These are phyloP conservation scores for Noctua comes DNA, from an alignment of 2,888 invertebrate genomes.

Conservation along the genomic window DNA sequence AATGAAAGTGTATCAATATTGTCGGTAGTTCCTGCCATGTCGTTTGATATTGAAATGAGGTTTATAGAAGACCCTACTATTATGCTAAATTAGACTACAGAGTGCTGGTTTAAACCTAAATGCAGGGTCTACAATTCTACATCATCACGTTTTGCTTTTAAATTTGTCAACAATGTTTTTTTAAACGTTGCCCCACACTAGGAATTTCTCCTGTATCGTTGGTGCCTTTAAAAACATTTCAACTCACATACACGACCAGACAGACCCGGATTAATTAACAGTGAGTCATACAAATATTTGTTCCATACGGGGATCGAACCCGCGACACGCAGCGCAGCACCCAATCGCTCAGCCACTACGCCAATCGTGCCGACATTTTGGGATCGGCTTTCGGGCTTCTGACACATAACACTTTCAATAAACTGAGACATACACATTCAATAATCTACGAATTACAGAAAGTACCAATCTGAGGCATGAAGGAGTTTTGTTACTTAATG, in stretches of 20 bases:
- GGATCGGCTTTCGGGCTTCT: not conserved
- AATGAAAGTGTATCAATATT: slow-evolving; percentile 9
- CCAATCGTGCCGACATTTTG: not conserved
- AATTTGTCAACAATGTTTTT: not conserved
- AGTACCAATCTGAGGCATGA: not conserved
- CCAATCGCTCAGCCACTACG: too few relatives aligned
- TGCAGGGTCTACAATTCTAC: not conserved
- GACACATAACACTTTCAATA: not conserved
- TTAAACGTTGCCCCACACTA: too few relatives aligned
- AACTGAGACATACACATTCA: too few relatives aligned
- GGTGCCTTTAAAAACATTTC: too few relatives aligned
- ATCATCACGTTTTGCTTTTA: not conserved
- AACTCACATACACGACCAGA: too few relatives aligned
- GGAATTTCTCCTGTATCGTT: too few relatives aligned
- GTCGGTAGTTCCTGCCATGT: not conserved
- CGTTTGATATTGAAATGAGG: not conserved
- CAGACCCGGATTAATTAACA: too few relatives aligned
- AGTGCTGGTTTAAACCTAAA: not conserved
- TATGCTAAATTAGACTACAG: not conserved
- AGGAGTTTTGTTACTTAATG: not conserved
- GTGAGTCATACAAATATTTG: too few relatives aligned
- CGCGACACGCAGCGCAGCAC: too few relatives aligned
- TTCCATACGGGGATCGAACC: too few relatives aligned
- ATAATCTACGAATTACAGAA: not conserved
- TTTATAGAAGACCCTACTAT: not conserved